These are phyloP conservation scores for Phymatocera aterrima DNA, from an alignment of 2,888 invertebrate genomes.

Conservation along the genomic window DNA sequence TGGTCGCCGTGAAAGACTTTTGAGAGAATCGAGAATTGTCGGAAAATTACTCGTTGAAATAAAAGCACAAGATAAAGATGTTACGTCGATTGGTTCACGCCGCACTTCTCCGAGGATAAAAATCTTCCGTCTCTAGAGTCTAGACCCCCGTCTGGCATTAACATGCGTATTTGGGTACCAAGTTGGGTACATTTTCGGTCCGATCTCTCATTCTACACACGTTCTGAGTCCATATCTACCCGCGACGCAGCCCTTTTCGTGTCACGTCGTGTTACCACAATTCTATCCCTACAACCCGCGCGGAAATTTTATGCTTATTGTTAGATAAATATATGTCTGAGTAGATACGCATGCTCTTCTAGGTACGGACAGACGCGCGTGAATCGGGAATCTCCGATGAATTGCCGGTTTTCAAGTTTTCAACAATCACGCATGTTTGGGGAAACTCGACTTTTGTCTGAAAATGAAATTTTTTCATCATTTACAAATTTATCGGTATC, in stretches of 20 bases:
- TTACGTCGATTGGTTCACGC: not conserved
- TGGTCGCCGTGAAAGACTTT: not conserved
- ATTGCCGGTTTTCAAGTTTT: too few relatives aligned
- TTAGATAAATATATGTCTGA: constrained; percentile 11
- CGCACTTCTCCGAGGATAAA: not conserved
- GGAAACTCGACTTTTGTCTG: not conserved
- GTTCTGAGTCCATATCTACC: constrained; percentile 51
- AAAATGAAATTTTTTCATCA: not conserved
- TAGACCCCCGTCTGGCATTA: not conserved
- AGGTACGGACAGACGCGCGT: not conserved
- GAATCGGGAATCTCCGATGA: too few relatives aligned
- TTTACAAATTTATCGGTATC: too few relatives aligned
- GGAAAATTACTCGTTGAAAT: not conserved
- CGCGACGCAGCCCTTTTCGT: constrained; percentile 34
- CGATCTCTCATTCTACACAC: constrained; percentile 60
- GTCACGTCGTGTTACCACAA: constrained; percentile 17
- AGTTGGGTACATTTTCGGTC: constrained; percentile 57
- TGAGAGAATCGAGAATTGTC: not conserved
- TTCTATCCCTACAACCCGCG: constrained; percentile 19
- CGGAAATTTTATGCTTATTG: constrained; percentile 27
- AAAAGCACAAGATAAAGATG: constrained; percentile 11
- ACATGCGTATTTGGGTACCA: not conserved
- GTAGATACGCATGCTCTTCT: not conserved
- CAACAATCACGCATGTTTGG: too few relatives aligned
- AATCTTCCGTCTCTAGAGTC: not conserved